phyloP scores from a whole-genome alignment of 2,113 vertebrate species.

The Mormyrus iriodes region DNA sequence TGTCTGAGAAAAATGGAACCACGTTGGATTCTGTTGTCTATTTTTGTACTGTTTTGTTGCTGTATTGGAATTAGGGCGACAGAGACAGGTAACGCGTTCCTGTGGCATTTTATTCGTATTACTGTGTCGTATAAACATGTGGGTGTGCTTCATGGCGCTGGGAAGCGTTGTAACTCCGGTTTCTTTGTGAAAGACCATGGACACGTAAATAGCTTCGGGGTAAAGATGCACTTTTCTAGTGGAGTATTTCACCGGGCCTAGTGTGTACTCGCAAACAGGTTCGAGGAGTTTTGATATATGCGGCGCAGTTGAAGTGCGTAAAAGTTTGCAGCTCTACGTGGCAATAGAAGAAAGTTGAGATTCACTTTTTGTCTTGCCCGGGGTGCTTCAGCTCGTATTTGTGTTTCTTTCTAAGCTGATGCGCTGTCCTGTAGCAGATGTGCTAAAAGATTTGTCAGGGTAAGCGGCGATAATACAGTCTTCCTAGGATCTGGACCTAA shows the following conservation, averaged over 20 bases:
- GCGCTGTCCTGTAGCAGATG: not conserved
- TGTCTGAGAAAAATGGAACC: conserved; percentile 48
- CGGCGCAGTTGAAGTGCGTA: not conserved
- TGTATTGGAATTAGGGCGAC: conserved; percentile 20
- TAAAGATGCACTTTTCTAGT: not conserved
- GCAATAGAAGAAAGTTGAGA: not conserved
- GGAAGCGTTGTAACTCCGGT: not conserved
- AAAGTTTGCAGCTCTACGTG: not conserved
- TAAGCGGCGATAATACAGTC: not conserved
- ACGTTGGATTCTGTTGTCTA: conserved; percentile 23
- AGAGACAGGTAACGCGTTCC: conserved; percentile 26
- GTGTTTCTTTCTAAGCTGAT: not conserved
- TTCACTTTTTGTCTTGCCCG: not conserved
- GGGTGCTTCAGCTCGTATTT: not conserved
- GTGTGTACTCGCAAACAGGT: not conserved
- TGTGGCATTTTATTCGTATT: not conserved
- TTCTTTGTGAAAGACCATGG: not conserved
- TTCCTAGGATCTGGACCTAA: not conserved
- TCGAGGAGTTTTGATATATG: not conserved
- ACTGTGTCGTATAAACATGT: not conserved
- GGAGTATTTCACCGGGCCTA: not conserved
- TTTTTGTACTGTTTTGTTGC: conserved; percentile 22
- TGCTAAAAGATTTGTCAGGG: not conserved
- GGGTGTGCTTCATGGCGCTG: not conserved
- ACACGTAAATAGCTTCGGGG: not conserved